Evolutionary conservation across 2,797 vertebrate species (phyloP), one percentile per base, ranked within the genome.

Genomic region (Liasis olivaceus): DNA sequence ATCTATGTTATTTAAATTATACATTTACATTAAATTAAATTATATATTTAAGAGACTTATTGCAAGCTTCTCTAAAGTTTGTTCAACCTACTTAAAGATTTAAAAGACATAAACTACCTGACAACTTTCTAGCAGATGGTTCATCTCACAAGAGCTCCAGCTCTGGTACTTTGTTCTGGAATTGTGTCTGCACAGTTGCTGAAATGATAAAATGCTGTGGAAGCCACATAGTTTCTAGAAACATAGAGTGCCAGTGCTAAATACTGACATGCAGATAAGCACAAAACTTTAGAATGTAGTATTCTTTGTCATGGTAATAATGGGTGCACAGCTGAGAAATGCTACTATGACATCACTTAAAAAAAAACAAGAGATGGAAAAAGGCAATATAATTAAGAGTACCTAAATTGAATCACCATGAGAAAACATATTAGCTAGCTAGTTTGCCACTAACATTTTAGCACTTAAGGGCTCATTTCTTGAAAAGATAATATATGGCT

Each of bases 281-380:
- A 64, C 0, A 13, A 1, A 66, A 95, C 92, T 94, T 92, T 84
- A 93, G 94, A 93, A 92, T 90, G 90, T 59, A 85, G 95, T 87
- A 89, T 94, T 95, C 95, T 96, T 94, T 96, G 89, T 96, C 94
- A 93, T 94, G 90, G 93, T 69, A 51, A 66, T 95, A 92, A 96
- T 92, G 89, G 95, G 84, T 93, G 94, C 91, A 91, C 90, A 85
- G 63, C 54, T 91, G 89, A 58, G 92, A 93, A 91, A 94, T 94
- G 93, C n/a, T 1, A 22, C 28, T 88, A 87, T 4, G 0, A 58
- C 14, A 87, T 85, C 66, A 92, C 95, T 93, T 94, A 81, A 86
- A 94, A 96, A 54, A 63, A 3, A 90, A 42, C 42, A 81, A 95
- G 60, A 85, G 62, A 91, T 95, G 58, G 8, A n/a, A 60, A 60